Evolutionary conservation across 2,888 invertebrate genomes (phyloP), one percentile per base, ranked within the genome.

Genomic region (Octodonta nipae): DNA sequence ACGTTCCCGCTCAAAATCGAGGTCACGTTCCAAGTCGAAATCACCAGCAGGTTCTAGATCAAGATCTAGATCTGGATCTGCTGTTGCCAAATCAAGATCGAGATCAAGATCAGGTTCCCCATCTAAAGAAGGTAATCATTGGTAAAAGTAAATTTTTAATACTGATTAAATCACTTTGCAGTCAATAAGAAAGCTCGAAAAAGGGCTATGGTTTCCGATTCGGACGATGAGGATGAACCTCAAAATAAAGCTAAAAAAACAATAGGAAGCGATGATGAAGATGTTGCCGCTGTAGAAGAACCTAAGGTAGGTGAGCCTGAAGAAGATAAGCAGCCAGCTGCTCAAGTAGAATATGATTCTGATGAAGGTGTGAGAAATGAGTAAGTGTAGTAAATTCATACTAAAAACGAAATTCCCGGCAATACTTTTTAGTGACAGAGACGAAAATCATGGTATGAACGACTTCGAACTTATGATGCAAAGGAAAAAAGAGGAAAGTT

Each of bases 381-480:
- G n/a, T n/a, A n/a, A n/a, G n/a, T n/a, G n/a, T n/a, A n/a, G n/a
- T n/a, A n/a, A n/a, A n/a, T n/a, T n/a, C n/a, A n/a, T n/a, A n/a
- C n/a, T n/a, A n/a, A n/a, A n/a, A n/a, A n/a, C n/a, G n/a, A n/a
- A n/a, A n/a, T n/a, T n/a, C n/a, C n/a, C n/a, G n/a, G n/a, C n/a
- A n/a, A n/a, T n/a, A n/a, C n/a, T n/a, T n/a, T n/a, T n/a, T n/a
- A n/a, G n/a, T n/a, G n/a, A n/a, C n/a, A 31, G 37, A 10, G 32
- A 38, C 12, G 42, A 42, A 13, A 51, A 53, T 31, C 54, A 73
- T 48, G 73, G 75, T 37, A 59, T 86, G 49, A 86, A 88, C 0
- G 98, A 98, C 66, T 98, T 98, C 66, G 96, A 98, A 56, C 61
- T 80, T 28, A 93, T 98, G 89, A 51, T 98, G 60, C 65, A 75